Evolutionary conservation across 2,113 vertebrate species (phyloP).

Genomic region (Ranitomeya imitator): DNA sequence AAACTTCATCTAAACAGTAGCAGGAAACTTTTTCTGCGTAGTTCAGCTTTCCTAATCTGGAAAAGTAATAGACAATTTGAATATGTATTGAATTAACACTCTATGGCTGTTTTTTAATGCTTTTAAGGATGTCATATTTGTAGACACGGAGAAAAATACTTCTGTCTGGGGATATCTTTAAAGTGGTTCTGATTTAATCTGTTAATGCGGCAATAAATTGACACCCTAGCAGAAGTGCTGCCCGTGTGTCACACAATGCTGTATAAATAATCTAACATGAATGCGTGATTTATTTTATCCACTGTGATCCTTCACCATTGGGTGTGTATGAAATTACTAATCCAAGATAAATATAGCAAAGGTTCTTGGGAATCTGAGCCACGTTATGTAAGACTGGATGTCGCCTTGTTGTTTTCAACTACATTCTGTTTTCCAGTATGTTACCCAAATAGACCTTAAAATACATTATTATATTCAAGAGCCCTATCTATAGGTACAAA

Average conservation of each 20-base stretch:
- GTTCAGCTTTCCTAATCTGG: no score
- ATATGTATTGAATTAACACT: no score
- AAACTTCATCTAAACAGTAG: constrained; percentile 37
- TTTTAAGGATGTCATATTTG: no score
- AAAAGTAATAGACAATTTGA: no score
- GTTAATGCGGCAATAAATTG: neutral
- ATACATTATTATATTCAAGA: neutral
- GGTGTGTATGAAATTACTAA: constrained; percentile 15
- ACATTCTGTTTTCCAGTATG: neutral
- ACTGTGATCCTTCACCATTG: constrained; percentile 29
- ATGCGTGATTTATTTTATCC: constrained; percentile 19
- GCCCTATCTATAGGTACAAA: neutral
- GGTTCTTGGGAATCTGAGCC: constrained; percentile 25
- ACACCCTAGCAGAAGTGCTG: neutral
- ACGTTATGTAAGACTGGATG: constrained; percentile 25
- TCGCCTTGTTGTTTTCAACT: constrained; percentile 35
- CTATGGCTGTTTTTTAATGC: no score
- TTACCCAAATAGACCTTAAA: neutral
- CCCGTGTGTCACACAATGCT: neutral
- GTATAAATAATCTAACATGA: constrained; percentile 6
- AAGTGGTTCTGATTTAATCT: neutral
- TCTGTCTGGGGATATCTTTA: neutral
- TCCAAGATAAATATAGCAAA: constrained; percentile 47
- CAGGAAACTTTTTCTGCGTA: no score
- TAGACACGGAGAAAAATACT: neutral